Evolutionary conservation across 2,888 invertebrate species (phyloP).

Genomic region (Acleris holmiana): DNA sequence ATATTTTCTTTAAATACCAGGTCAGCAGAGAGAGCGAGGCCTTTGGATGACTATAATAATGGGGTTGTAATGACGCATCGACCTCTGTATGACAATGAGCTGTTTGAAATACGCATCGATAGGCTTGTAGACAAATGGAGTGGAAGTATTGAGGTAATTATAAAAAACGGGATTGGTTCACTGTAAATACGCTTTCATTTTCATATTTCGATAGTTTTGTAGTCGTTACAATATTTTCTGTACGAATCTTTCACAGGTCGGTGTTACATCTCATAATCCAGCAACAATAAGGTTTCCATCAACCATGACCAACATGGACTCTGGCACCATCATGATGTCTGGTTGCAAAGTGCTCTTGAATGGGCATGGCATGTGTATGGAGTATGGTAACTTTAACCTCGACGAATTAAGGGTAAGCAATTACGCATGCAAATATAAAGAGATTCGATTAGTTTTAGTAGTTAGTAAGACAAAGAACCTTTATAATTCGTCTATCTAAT

Average conservation of each 20-base stretch:
- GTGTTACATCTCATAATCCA: conserved; percentile 97
- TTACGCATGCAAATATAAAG: too few relatives aligned
- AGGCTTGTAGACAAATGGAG: conserved; percentile 98
- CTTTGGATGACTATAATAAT: conserved; percentile 97
- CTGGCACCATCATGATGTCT: conserved; percentile 97
- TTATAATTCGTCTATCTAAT: too few relatives aligned
- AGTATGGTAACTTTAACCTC: conserved; percentile 95
- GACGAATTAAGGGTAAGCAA: conserved; percentile 93
- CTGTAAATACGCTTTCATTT: background rate
- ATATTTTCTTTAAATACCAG: conserved; percentile 59
- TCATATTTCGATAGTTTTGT: background rate
- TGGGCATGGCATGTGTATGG: conserved; percentile 96
- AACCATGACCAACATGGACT: conserved; percentile 98
- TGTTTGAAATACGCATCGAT: conserved; percentile 98
- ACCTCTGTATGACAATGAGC: conserved; percentile 92
- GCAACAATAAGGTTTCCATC: conserved; percentile 95
- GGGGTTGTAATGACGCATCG: conserved; percentile 98
- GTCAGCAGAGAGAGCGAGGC: conserved; percentile 93
- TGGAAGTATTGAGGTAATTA: conserved; percentile 91
- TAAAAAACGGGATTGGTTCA: background rate
- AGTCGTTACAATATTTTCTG: conserved; percentile 8
- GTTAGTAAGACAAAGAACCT: too few relatives aligned
- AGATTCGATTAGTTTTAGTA: too few relatives aligned
- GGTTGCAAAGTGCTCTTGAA: conserved; percentile 98
- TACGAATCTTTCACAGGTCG: conserved; percentile 83